Evolutionary conservation across 2,888 invertebrate genomes (phyloP).

Genomic region (Salpingus planirostris): DNA sequence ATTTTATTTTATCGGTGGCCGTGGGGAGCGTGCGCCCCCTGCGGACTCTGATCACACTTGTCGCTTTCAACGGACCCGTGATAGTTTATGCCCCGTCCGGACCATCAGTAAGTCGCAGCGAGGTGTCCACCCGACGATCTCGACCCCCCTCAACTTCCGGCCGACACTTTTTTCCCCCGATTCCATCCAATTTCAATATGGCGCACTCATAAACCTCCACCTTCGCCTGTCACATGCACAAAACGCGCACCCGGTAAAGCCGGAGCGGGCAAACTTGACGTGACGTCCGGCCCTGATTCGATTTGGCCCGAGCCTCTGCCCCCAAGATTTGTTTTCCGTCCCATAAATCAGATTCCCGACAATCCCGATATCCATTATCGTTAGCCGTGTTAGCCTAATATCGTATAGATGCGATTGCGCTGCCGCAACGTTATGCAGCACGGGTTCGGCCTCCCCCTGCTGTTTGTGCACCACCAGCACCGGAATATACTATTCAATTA

Average conservation of each 20-base stretch:
- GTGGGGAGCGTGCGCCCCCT: slow-evolving; percentile 33
- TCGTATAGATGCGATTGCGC: slow-evolving; percentile 27
- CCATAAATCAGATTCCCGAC: slow-evolving; percentile 42
- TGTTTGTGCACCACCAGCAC: neutral
- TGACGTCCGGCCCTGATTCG: slow-evolving; percentile 40
- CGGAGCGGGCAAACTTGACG: slow-evolving; percentile 21
- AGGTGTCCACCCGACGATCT: slow-evolving; percentile 8
- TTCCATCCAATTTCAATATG: too few relatives aligned
- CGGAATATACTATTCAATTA: slow-evolving; percentile 24
- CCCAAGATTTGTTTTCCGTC: slow-evolving; percentile 41
- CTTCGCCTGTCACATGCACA: too few relatives aligned
- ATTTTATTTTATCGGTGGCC: slow-evolving; percentile 37
- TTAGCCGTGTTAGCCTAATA: slow-evolving; percentile 34
- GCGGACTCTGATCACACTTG: slow-evolving; percentile 36
- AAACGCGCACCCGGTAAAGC: too few relatives aligned
- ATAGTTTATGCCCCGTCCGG: slow-evolving; percentile 30
- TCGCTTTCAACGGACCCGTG: slow-evolving; percentile 35
- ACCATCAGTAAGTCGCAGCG: slow-evolving; percentile 18
- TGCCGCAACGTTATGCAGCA: slow-evolving; percentile 6
- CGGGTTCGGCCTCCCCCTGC: slow-evolving; percentile 5
- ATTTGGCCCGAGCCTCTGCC: slow-evolving; percentile 31
- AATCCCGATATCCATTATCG: slow-evolving; percentile 42
- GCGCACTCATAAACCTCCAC: too few relatives aligned
- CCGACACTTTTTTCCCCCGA: too few relatives aligned
- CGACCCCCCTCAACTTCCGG: too few relatives aligned